These are phyloP conservation scores for Drosophila lacteicornis DNA, from an alignment of 1,140 invertebrate species.

Conservation along the genomic window DNA sequence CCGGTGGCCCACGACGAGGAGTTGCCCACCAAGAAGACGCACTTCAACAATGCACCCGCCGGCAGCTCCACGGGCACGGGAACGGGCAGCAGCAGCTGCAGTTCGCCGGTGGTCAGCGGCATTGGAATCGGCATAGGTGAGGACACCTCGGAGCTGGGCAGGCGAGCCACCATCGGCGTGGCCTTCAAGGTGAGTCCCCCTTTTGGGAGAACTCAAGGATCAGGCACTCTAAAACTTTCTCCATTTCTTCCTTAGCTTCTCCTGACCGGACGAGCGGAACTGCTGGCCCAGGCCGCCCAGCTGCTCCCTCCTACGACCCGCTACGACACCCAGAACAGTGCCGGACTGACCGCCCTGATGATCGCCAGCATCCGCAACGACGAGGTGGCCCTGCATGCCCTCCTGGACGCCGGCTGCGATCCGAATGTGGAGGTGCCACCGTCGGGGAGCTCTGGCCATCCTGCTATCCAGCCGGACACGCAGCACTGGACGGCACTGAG, in stretches of 20 bases:
- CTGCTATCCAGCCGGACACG: slow-evolving; percentile 88
- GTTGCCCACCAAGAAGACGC: slow-evolving; percentile 82
- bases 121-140: slow-evolving; percentile 62
- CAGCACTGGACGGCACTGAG: slow-evolving; percentile 92
- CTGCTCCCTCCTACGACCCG: slow-evolving; percentile 90
- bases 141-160: slow-evolving; percentile 83
- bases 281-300: slow-evolving; percentile 91
- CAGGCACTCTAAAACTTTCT: neutral
- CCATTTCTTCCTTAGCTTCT: slow-evolving; percentile 86
- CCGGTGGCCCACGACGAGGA: slow-evolving; percentile 87
- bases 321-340: slow-evolving; percentile 91
- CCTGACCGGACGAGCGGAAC: slow-evolving; percentile 90
- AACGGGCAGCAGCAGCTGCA: slow-evolving; percentile 52
- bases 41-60: slow-evolving; percentile 42
- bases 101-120: slow-evolving; percentile 43
- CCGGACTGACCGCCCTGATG: slow-evolving; percentile 93
- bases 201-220: neutral
- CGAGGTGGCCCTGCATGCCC: slow-evolving; percentile 89
- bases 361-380: slow-evolving; percentile 92
- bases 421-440: slow-evolving; percentile 90
- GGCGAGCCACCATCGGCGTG: slow-evolving; percentile 90
- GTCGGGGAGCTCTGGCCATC: slow-evolving; percentile 72
- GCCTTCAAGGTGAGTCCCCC: slow-evolving; percentile 88
- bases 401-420: slow-evolving; percentile 92
- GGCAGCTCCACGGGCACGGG: slow-evolving; percentile 25